Percentiles rank a stretch among this genome's conserved stretches.
Conservation (phyloP, 2,888 invertebrate species). For the Leptinotarsa haldemani region DNA sequence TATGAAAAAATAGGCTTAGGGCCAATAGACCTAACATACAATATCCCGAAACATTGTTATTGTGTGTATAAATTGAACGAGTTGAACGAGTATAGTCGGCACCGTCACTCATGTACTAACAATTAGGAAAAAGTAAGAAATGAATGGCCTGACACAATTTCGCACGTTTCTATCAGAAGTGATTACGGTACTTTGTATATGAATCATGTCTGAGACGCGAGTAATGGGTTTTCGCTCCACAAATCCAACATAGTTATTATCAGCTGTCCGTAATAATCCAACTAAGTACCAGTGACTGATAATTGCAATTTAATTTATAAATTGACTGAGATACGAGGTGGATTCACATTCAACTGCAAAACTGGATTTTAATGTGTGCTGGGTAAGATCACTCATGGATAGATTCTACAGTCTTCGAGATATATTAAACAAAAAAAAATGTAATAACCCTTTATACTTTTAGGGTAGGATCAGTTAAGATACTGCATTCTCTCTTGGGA, state of each 20-base stretch:
- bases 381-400: too few species aligned
- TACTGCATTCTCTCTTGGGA: too few species aligned
- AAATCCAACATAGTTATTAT: slow-evolving; percentile 1
- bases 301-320: background rate
- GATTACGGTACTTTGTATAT: slow-evolving; percentile 16
- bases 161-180: background rate
- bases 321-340: background rate
- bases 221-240: slow-evolving; percentile 9
- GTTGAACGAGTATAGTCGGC: background rate
- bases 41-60: too few species aligned
- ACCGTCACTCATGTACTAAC: background rate
- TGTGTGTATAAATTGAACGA: too few species aligned
- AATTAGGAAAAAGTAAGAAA: background rate
- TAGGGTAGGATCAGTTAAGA: too few species aligned
- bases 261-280: background rate
- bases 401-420: too few species aligned
- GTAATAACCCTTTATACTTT: too few species aligned
- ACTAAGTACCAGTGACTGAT: background rate
- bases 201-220: background rate
- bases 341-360: background rate
- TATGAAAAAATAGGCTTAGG: too few species aligned
- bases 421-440: too few species aligned
- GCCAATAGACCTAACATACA: too few species aligned
- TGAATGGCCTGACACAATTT: slow-evolving; percentile 14
- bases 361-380: too few species aligned